Percentiles rank a stretch among this genome's conserved stretches.
phyloP scores from a whole-genome alignment of 2,113 vertebrate genomes.

The Catharus fuscescens region DNA sequence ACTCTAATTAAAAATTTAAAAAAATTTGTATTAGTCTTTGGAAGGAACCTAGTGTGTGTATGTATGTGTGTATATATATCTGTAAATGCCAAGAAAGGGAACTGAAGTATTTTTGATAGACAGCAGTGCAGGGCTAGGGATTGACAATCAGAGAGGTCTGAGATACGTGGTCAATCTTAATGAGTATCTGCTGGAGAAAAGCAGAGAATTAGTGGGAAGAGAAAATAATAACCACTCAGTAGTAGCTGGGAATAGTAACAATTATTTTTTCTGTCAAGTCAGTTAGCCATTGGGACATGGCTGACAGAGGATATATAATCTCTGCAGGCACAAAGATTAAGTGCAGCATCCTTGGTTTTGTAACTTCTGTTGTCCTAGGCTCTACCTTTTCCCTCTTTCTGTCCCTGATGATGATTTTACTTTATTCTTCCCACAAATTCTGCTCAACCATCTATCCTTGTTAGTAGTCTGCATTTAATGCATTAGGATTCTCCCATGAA shows the following conservation, averaged over 20 bases:
- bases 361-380: neutral
- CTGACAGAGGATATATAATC: neutral
- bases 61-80: neutral
- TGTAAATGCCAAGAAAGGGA: neutral
- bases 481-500: neutral
- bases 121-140: neutral
- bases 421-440: neutral
- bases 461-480: neutral
- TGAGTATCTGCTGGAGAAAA: neutral
- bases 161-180: neutral
- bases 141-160: neutral
- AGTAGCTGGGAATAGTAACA: neutral
- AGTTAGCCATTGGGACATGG: neutral
- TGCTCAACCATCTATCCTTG: neutral
- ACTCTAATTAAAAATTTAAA: neutral
- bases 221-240: neutral
- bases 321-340: neutral
- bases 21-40: neutral
- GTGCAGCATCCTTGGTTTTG: neutral
- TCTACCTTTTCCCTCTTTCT: neutral
- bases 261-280: neutral
- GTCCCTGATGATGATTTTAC: neutral
- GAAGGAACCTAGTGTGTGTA: neutral
- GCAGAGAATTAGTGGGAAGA: neutral
- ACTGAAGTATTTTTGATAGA: neutral